A percentile compares a stretch with the other conserved stretches of the same genome.
Conservation (phyloP, 2,888 invertebrate species). For the Xestia rhomboidea region DNA sequence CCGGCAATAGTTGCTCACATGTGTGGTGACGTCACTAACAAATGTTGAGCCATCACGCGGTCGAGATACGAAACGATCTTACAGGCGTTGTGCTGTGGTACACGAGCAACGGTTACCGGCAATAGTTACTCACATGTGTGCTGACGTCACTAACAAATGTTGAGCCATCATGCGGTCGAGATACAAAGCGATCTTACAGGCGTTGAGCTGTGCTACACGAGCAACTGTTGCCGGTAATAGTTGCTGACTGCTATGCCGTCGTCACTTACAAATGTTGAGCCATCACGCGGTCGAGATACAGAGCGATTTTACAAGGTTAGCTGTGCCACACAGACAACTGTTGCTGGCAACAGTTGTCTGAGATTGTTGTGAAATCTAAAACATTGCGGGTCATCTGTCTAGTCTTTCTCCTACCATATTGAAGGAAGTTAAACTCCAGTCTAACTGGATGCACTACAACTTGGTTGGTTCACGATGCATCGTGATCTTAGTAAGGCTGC, state of each 20-base stretch:
- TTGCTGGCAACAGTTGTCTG: not conserved
- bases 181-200: too few species aligned
- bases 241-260: slow-evolving; percentile 67
- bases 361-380: not conserved
- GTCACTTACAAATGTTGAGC: slow-evolving; percentile 67
- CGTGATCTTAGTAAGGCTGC: not conserved
- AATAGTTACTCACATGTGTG: too few species aligned
- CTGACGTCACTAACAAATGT: too few species aligned
- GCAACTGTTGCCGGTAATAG: too few species aligned
- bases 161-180: too few species aligned
- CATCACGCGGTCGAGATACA: slow-evolving; percentile 64
- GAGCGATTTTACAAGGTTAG: slow-evolving; percentile 31
- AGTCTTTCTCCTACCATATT: not conserved
- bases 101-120: too few species aligned
- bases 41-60: too few species aligned
- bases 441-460: not conserved
- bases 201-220: too few species aligned
- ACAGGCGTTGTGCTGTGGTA: too few species aligned
- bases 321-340: not conserved
- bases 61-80: too few species aligned
- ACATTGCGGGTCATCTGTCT: not conserved
- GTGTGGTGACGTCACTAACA: too few species aligned
- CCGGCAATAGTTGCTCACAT: too few species aligned
- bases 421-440: not conserved
- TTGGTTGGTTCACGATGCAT: not conserved